These are phyloP conservation scores for Pachycephala philippinensis DNA, from an alignment of 2,113 vertebrate genomes.

Conservation along the genomic window DNA sequence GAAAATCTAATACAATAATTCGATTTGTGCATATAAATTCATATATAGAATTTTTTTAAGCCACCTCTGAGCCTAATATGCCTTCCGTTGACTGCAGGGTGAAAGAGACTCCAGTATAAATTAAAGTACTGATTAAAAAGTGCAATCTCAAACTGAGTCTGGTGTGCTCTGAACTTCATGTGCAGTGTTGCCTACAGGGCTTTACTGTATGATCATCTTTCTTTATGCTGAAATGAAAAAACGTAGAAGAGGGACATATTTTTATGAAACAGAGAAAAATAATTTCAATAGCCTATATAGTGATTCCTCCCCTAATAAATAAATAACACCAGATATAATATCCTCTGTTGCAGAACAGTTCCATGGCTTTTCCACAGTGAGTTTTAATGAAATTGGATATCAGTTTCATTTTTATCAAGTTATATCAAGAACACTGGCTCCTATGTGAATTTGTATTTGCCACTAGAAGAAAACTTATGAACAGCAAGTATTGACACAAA, in stretches of 20 bases:
- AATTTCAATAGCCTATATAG: neutral
- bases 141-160: neutral
- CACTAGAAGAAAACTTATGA: neutral
- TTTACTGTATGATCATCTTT: neutral
- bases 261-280: neutral
- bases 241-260: neutral
- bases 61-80: neutral
- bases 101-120: neutral
- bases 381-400: slow-evolving; percentile 18
- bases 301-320: neutral
- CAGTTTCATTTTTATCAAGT: neutral
- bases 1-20: neutral
- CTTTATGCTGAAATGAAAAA: neutral
- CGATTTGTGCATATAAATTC: neutral
- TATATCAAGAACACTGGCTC: neutral
- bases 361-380: neutral
- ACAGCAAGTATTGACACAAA: neutral
- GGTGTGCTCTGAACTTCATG: neutral
- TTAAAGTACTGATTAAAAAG: neutral
- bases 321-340: neutral
- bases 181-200: neutral
- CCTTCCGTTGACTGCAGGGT: neutral
- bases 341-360: neutral
- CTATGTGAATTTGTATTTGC: neutral
- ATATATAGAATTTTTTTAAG: neutral